These are phyloP conservation scores for Botia kubotai DNA, from an alignment of 2,797 vertebrate genomes.

Conservation along the genomic window DNA sequence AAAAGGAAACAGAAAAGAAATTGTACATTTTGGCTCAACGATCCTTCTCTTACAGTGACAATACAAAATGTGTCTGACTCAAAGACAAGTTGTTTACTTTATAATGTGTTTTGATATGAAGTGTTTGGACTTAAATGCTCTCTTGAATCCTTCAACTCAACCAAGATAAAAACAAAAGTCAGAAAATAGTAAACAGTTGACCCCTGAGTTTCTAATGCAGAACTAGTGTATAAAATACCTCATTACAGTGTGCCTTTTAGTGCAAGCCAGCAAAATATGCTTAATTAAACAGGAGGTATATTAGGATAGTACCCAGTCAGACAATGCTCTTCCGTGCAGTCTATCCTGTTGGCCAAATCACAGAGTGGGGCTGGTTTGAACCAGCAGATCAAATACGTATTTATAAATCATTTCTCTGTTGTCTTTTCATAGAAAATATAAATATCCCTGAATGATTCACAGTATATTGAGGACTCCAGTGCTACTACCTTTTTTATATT, in stretches of 20 bases:
- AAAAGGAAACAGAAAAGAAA: constrained; percentile 46
- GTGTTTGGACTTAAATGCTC: constrained; percentile 71
- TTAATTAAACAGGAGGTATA: constrained; percentile 84
- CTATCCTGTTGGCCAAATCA: constrained; percentile 73
- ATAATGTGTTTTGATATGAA: constrained; percentile 73
- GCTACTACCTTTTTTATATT: constrained; percentile 75
- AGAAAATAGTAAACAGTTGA: constrained; percentile 85
- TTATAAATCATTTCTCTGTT: constrained; percentile 77
- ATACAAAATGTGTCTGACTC: constrained; percentile 67
- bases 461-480: constrained; percentile 85
- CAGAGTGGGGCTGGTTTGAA: constrained; percentile 73
- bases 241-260: constrained; percentile 85
- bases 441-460: constrained; percentile 97
- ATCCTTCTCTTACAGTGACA: constrained; percentile 71
- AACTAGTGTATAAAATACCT: constrained; percentile 87
- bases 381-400: constrained; percentile 84
- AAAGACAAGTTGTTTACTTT: constrained; percentile 66
- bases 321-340: constrained; percentile 72
- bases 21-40: constrained; percentile 80
- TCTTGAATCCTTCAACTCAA: constrained; percentile 53
- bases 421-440: constrained; percentile 91
- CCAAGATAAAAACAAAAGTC: constrained; percentile 59
- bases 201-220: constrained; percentile 87
- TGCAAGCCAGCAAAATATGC: constrained; percentile 85
- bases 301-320: constrained; percentile 84